These are phyloP conservation scores for Ennomos fuscantarius DNA, from an alignment of 2,888 invertebrate species.

Conservation along the genomic window DNA sequence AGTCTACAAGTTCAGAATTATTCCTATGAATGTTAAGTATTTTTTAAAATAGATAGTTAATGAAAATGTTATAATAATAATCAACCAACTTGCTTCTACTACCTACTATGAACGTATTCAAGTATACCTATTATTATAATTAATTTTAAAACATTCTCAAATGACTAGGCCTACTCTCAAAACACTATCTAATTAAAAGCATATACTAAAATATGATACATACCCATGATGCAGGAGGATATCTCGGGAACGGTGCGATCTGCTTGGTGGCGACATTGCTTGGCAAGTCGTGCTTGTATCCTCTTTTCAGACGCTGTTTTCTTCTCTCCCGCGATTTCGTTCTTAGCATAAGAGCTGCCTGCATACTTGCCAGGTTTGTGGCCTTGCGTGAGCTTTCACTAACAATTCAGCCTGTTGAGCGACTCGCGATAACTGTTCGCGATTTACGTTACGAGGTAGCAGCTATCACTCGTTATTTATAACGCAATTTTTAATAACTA, in stretches of 20 bases:
- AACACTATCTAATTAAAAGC: constrained; percentile 8
- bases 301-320: constrained; percentile 91
- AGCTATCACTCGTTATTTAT: constrained; percentile 38
- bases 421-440: constrained; percentile 23
- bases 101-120: too few species aligned
- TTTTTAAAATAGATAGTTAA: too few species aligned
- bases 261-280: constrained; percentile 95
- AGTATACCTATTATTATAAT: too few species aligned
- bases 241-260: constrained; percentile 94
- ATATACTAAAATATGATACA: constrained; percentile 45
- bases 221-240: constrained; percentile 92
- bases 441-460: constrained; percentile 27
- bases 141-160: neutral
- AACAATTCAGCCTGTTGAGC: constrained; percentile 54
- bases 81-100: too few species aligned
- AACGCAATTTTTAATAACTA: constrained; percentile 27
- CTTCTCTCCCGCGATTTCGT: constrained; percentile 94
- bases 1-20: too few species aligned
- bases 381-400: constrained; percentile 58
- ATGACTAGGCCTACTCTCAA: constrained; percentile 2
- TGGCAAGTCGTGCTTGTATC: constrained; percentile 91
- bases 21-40: too few species aligned
- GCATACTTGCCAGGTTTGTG: constrained; percentile 90
- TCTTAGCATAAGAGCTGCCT: constrained; percentile 96
- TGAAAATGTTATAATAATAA: too few species aligned